Conservation (phyloP, 2,888 invertebrate genomes). For the Caenorhabditis sp. region DNA sequence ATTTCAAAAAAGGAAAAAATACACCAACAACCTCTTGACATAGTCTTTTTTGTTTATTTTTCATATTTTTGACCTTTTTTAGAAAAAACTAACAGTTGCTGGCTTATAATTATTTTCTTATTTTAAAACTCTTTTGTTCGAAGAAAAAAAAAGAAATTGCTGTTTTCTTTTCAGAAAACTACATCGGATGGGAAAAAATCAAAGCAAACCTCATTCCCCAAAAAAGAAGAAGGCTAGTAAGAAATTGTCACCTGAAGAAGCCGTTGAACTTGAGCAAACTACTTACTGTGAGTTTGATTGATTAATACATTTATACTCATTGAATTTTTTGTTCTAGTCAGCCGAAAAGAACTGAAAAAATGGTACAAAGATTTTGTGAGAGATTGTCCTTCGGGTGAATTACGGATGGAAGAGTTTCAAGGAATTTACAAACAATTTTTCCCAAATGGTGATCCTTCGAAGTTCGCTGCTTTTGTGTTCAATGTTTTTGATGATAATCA, state of each 20-base stretch:
- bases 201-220: slow-evolving; percentile 50
- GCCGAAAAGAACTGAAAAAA: slow-evolving; percentile 72
- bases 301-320: background rate
- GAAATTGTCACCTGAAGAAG: slow-evolving; percentile 63
- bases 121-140: background rate
- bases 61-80: background rate
- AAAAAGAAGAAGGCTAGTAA: slow-evolving; percentile 67
- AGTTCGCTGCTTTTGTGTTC: slow-evolving; percentile 96
- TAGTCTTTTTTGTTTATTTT: background rate
- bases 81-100: background rate
- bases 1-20: background rate
- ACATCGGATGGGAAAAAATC: slow-evolving; percentile 55
- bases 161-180: background rate
- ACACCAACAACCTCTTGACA: background rate
- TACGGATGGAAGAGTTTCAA: slow-evolving; percentile 72
- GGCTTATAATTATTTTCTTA: background rate
- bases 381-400: slow-evolving; percentile 73
- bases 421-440: slow-evolving; percentile 91
- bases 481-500: slow-evolving; percentile 98
- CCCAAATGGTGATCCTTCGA: slow-evolving; percentile 97
- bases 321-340: slow-evolving; percentile 70
- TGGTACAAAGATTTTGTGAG: slow-evolving; percentile 74
- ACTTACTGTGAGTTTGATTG: slow-evolving; percentile 65
- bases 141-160: too few species aligned
- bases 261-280: slow-evolving; percentile 58